Evolutionary conservation across 2,888 invertebrate genomes (phyloP).

Genomic region (Hedya salicella): DNA sequence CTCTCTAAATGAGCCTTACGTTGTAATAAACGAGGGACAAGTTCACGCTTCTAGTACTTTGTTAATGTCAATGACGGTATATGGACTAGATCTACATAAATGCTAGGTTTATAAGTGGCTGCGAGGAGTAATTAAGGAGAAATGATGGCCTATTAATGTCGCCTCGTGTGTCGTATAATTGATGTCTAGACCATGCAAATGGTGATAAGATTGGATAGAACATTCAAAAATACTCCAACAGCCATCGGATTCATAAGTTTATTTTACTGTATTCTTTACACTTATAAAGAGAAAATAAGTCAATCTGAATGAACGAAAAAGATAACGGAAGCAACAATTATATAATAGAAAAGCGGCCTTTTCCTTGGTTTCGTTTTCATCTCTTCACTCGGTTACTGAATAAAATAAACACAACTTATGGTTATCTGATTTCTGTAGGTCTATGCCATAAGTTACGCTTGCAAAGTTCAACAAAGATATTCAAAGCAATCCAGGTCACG

Average conservation of each 20-base stretch:
- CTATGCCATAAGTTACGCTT: background rate
- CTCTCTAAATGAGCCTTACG: background rate
- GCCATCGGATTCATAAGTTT: too few species aligned
- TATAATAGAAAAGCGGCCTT: too few species aligned
- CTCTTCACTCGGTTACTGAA: background rate
- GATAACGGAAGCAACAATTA: too few species aligned
- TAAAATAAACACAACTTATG: background rate
- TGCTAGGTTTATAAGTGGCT: conserved; percentile 14
- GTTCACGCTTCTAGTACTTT: conserved; percentile 30
- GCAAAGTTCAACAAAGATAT: conserved; percentile 24
- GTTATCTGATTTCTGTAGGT: background rate
- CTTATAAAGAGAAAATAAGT: too few species aligned
- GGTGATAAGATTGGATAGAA: background rate
- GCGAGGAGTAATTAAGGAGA: conserved; percentile 10
- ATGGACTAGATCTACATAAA: conserved; percentile 19
- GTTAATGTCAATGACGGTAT: conserved; percentile 23
- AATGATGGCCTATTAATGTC: conserved; percentile 26
- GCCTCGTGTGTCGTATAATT: conserved; percentile 13
- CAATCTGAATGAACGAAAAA: too few species aligned
- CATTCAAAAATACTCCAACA: conserved; percentile 2
- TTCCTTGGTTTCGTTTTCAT: too few species aligned
- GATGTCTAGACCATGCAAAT: conserved; percentile 18
- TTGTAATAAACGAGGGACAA: conserved; percentile 31
- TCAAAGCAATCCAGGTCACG: conserved; percentile 22
- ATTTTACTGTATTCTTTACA: too few species aligned